Conservation (phyloP, 2,797 vertebrate genomes). For the Phataginus tricuspis region DNA sequence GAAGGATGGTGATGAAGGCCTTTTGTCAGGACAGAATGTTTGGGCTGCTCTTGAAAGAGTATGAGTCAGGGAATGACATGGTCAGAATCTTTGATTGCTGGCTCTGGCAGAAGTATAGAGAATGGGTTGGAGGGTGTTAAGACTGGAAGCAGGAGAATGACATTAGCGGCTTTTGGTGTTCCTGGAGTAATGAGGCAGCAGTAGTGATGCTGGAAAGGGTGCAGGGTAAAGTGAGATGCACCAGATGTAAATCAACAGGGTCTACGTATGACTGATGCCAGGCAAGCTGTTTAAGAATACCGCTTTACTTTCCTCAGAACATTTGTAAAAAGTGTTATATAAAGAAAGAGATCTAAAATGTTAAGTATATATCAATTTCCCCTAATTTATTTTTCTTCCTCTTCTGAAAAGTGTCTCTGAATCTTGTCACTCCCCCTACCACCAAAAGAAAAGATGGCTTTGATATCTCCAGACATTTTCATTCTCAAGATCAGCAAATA, state of each 20-base stretch:
- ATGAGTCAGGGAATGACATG: not conserved
- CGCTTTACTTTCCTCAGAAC: not conserved
- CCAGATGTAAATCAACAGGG: not conserved
- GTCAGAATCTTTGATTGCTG: not conserved
- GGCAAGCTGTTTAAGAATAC: not conserved
- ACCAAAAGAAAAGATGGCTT: not conserved
- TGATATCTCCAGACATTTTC: conserved; percentile 31
- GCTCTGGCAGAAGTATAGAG: not conserved
- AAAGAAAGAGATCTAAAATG: conserved; percentile 17
- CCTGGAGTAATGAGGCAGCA: not conserved
- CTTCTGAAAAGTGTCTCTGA: not conserved
- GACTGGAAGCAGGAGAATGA: not conserved
- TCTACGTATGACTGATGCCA: not conserved
- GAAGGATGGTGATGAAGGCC: not conserved
- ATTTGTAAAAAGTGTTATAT: not conserved
- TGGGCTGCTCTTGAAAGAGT: not conserved
- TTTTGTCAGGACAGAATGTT: not conserved
- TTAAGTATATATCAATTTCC: not conserved
- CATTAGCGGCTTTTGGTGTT: not conserved
- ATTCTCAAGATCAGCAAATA: conserved; percentile 6
- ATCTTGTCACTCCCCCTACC: fast-evolving
- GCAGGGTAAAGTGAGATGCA: not conserved
- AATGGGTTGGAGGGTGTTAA: not conserved
- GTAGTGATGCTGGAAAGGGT: not conserved
- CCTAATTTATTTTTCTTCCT: not conserved